phyloP scores from a whole-genome alignment of 2,113 vertebrate species.

The Serilophus lunatus region DNA sequence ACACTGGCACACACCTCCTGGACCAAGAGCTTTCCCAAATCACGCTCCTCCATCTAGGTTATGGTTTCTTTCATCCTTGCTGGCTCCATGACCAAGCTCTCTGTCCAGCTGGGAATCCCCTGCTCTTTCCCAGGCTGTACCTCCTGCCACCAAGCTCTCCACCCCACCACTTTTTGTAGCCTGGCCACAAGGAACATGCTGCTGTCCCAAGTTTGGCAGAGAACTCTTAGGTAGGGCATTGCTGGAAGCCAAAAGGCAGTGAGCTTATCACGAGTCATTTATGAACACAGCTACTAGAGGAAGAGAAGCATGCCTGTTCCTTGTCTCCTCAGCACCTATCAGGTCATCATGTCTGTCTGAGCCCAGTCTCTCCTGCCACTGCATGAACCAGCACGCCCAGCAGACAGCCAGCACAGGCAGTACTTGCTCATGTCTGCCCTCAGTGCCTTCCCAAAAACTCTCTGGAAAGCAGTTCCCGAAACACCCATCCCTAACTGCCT shows the following conservation, averaged over 20 bases:
- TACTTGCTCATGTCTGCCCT: accelerated
- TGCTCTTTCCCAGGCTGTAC: background rate
- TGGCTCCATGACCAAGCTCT: background rate
- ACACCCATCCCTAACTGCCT: background rate
- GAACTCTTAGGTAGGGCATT: background rate
- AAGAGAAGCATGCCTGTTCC: background rate
- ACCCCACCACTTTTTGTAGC: accelerated
- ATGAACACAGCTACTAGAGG: background rate
- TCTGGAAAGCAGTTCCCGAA: background rate
- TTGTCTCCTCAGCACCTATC: background rate
- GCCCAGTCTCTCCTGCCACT: background rate
- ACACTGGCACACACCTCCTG: background rate
- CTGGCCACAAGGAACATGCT: background rate
- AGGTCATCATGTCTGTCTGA: background rate
- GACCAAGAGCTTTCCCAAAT: background rate
- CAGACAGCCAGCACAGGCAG: background rate
- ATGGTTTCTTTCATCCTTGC: background rate
- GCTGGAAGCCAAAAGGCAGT: background rate
- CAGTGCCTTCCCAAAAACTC: background rate
- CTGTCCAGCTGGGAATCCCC: background rate
- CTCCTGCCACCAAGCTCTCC: background rate
- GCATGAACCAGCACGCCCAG: accelerated
- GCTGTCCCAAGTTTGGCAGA: background rate
- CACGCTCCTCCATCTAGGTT: accelerated
- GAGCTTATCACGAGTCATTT: background rate